phyloP scores from a whole-genome alignment of 53 echinoderm and acorn worm genomes.

The Temnopleurus reevesii region DNA sequence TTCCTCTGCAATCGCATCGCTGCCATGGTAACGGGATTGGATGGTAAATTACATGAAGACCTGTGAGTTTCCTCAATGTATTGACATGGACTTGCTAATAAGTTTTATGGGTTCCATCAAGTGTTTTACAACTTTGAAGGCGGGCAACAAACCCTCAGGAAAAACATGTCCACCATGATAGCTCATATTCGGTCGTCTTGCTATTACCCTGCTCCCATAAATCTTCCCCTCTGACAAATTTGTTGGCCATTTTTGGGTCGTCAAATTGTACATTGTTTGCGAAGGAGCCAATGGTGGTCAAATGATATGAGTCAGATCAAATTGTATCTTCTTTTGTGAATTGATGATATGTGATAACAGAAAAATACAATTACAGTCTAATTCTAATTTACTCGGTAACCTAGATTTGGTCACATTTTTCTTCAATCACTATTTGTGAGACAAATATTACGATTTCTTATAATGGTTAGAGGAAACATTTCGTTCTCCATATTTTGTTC shows the following conservation, averaged over 20 bases:
- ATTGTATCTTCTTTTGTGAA: neutral
- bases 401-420: neutral
- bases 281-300: neutral
- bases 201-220: slow-evolving; percentile 29
- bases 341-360: neutral
- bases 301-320: slow-evolving; percentile 11
- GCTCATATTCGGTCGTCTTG: slow-evolving; percentile 35
- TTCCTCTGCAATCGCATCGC: neutral
- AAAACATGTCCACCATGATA: slow-evolving; percentile 27
- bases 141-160: neutral
- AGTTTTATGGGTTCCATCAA: slow-evolving; percentile 44
- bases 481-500: neutral
- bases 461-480: neutral
- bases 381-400: neutral
- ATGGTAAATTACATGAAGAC: neutral
- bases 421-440: too few relatives aligned
- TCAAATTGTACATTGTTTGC: slow-evolving; percentile 23
- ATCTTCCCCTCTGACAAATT: slow-evolving; percentile 37
- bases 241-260: slow-evolving; percentile 53
- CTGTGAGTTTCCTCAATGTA: neutral
- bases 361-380: neutral
- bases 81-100: slow-evolving; percentile 32
- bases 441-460: too few relatives aligned
- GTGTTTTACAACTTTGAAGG: slow-evolving; percentile 34
- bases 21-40: neutral